Evolutionary conservation across 2,113 vertebrate genomes (phyloP).

Genomic region (Hippocampus mohnikei): DNA sequence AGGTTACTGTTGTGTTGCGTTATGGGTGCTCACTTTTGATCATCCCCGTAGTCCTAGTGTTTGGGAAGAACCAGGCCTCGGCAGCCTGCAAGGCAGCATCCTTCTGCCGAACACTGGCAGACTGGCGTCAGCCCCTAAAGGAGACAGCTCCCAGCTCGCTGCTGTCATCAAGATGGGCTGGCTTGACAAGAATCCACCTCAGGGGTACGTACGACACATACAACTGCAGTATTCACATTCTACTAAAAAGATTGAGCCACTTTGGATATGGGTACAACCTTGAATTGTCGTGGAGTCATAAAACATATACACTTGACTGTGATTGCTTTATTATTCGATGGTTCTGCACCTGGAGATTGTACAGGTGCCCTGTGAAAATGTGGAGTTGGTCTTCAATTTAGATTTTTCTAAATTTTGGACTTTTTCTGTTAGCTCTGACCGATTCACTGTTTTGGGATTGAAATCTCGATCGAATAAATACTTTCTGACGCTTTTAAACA

Average conservation of each 20-base stretch:
- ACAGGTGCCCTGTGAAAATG: neutral
- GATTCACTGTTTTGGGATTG: no score
- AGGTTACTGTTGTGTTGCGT: constrained; percentile 3
- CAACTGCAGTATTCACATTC: neutral
- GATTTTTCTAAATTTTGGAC: neutral
- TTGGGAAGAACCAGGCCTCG: constrained; percentile 57
- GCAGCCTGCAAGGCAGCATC: constrained; percentile 43
- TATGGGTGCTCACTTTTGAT: constrained; percentile 3
- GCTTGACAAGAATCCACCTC: constrained; percentile 92
- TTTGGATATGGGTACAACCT: neutral
- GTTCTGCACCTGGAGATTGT: neutral
- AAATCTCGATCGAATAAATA: no score
- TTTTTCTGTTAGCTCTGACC: no score
- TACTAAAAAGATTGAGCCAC: neutral
- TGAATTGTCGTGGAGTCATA: no score
- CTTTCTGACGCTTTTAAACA: no score
- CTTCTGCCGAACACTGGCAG: constrained; percentile 47
- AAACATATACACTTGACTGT: neutral
- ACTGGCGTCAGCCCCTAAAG: constrained; percentile 16
- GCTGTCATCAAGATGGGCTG: constrained; percentile 83
- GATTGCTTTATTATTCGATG: neutral
- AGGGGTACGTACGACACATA: constrained; percentile 74
- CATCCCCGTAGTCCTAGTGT: constrained; percentile 28
- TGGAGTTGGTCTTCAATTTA: neutral
- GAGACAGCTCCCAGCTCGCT: constrained; percentile 39